Percentiles rank a stretch among this genome's conserved stretches.
These are phyloP conservation scores for Leptinotarsa haldemani DNA, from an alignment of 2,888 invertebrate genomes.

Conservation along the genomic window DNA sequence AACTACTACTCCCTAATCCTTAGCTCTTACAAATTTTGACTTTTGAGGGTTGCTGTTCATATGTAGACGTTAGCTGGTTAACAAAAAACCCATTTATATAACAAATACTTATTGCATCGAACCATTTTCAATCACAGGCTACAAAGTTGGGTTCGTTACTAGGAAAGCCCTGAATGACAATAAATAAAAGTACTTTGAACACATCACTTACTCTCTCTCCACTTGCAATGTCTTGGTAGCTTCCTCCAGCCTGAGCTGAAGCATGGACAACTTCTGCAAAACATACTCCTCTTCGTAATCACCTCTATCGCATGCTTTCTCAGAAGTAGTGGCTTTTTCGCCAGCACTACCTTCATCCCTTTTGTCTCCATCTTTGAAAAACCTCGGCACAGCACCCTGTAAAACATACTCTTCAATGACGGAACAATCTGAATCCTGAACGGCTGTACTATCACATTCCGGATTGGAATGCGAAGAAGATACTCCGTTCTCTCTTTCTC, in stretches of 20 bases:
- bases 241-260: conserved; percentile 79
- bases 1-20: too few species aligned
- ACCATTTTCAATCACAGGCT: too few species aligned
- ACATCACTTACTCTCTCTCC: conserved; percentile 78
- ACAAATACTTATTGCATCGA: too few species aligned
- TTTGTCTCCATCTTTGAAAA: conserved; percentile 59
- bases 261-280: conserved; percentile 73
- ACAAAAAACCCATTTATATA: too few species aligned
- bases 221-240: conserved; percentile 77
- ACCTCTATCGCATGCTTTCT: conserved; percentile 34
- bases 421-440: conserved; percentile 56
- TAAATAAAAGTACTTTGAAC: not conserved
- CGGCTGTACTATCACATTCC: conserved; percentile 62
- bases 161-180: too few species aligned
- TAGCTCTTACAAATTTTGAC: too few species aligned
- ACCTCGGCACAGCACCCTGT: conserved; percentile 75
- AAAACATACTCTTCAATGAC: conserved; percentile 72
- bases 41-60: too few species aligned
- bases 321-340: conserved; percentile 39
- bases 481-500: conserved; percentile 60
- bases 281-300: conserved; percentile 70
- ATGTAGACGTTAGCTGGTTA: too few species aligned
- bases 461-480: conserved; percentile 55
- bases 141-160: too few species aligned
- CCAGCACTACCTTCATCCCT: conserved; percentile 33